Base-by-base conservation (phyloP, 23 tunicate genomes). In the Pegea sp. region DNA sequence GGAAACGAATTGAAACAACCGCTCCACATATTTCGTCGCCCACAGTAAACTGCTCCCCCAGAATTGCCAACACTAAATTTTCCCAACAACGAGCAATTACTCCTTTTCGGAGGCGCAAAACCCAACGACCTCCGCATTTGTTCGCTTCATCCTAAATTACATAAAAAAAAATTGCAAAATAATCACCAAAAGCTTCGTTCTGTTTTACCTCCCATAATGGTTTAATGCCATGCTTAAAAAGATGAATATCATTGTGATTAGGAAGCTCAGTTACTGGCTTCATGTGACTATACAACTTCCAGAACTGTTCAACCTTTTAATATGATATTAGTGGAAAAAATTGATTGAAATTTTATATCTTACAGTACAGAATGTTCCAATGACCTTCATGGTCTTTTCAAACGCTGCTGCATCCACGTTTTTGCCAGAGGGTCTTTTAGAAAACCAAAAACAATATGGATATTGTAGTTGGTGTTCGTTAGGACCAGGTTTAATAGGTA, bases 1-100 rank as follows among this genome's bases (percentile, higher is more conserved):
- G 77, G 48, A 73, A 79, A 22, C 99, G 58, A 23, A 91, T 49
- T 0, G 99, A 91, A 20, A 72, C 67, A 1, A 91, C 99, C 46
- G 79, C 81, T 2, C 99, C 99, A 69, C 99, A 91, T 22, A 91
- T 63, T 48, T 91, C 99, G 48, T 91, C 99, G 0, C 99, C 99
- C 24, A 91, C 99, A 76, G 79, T 72, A 33, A 91, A 91, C 71
- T 91, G 99, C 43, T 91, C 99, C 0, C 99, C 99, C 26, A 78
- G 64, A 77, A 91, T 78, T 20, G 99, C 99, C 56, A 91, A 67
- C 28, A 91, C 68, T 21, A 81, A 30, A 49, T 91, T 73, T 49
- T 91, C 99, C 99, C 99, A 91, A 59, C 81, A 72, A 3, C 86
- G 42, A 1, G 81, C 42, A 7, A 78, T 91, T 24, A 62, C 34